These are phyloP conservation scores for Gobiocypris rarus DNA, from an alignment of 2,113 vertebrate genomes.

Conservation along the genomic window DNA sequence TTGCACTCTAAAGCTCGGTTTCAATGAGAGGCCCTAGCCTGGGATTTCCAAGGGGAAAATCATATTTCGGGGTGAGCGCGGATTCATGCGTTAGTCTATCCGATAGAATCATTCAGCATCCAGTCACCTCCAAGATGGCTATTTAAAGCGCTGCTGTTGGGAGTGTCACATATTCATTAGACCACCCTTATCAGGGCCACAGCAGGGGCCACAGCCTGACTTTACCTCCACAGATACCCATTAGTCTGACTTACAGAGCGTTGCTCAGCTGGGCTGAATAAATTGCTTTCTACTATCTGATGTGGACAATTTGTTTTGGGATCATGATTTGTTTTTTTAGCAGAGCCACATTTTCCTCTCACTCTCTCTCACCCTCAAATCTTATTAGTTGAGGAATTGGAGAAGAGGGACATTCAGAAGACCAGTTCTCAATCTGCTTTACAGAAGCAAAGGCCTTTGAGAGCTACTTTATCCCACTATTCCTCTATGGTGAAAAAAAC, in stretches of 20 bases:
- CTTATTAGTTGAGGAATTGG: not conserved
- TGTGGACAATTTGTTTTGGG: slow-evolving; percentile 7
- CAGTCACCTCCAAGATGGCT: slow-evolving; percentile 14
- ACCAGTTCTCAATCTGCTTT: not conserved
- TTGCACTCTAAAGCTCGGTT: not conserved
- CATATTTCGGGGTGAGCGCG: slow-evolving; percentile 13
- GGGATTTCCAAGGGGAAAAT: slow-evolving; percentile 39
- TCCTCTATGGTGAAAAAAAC: not conserved
- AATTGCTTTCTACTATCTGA: slow-evolving; percentile 30
- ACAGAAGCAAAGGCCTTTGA: not conserved
- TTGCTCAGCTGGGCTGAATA: slow-evolving; percentile 25
- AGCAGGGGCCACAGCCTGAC: not conserved
- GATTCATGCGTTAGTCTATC: slow-evolving; percentile 17
- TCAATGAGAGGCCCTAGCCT: slow-evolving; percentile 25
- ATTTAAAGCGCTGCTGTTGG: slow-evolving; percentile 7
- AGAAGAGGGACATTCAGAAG: not conserved
- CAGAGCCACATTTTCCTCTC: not conserved
- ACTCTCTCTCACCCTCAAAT: not conserved
- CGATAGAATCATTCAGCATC: slow-evolving; percentile 2
- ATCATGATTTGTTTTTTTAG: not conserved
- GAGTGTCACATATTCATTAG: slow-evolving; percentile 42
- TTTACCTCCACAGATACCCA: slow-evolving; percentile 17
- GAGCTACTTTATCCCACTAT: not conserved
- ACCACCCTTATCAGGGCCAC: slow-evolving; percentile 25
- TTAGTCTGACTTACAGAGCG: not conserved